Evolutionary conservation across 2,113 vertebrate genomes (phyloP).

Genomic region (Myocastor coypus): DNA sequence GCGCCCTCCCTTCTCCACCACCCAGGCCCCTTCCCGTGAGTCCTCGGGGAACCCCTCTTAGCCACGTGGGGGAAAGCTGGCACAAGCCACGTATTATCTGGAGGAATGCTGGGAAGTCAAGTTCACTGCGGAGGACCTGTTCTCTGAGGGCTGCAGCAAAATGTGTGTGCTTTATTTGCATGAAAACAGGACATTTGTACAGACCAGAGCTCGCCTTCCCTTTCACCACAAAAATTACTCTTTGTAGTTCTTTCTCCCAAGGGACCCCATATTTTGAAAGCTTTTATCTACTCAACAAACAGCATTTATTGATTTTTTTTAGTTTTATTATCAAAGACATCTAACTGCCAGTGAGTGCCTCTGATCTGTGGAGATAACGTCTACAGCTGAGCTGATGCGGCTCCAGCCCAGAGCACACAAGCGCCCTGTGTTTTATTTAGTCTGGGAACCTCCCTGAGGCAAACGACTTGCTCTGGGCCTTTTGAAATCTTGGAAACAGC

Average conservation of each 20-base stretch:
- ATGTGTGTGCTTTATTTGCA: conserved; percentile 53
- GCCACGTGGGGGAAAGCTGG: not conserved
- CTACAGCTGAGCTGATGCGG: conserved; percentile 50
- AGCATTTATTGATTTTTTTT: conserved; percentile 77
- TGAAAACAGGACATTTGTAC: conserved; percentile 31
- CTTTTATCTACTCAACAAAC: conserved; percentile 76
- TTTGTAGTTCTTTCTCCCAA: conserved; percentile 65
- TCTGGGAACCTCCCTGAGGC: conserved; percentile 74
- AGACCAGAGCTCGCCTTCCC: conserved; percentile 39
- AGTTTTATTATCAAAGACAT: conserved; percentile 75
- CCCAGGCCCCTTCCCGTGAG: not conserved
- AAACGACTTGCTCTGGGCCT: conserved; percentile 75
- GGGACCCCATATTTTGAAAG: conserved; percentile 70
- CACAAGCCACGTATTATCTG: not conserved
- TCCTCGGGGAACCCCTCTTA: not conserved
- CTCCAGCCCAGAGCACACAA: conserved; percentile 76
- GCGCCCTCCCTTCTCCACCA: too few relatives aligned
- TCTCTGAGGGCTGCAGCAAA: conserved; percentile 50
- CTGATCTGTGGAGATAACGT: conserved; percentile 68
- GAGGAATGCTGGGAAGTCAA: conserved; percentile 35
- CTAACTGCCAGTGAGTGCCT: conserved; percentile 68
- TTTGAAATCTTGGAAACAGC: conserved; percentile 68
- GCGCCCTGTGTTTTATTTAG: conserved; percentile 79
- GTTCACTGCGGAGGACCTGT: conserved; percentile 17
- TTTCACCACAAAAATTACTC: conserved; percentile 14